Conservation (phyloP, 2,797 vertebrate genomes). For the Tiaroga cobitis region DNA sequence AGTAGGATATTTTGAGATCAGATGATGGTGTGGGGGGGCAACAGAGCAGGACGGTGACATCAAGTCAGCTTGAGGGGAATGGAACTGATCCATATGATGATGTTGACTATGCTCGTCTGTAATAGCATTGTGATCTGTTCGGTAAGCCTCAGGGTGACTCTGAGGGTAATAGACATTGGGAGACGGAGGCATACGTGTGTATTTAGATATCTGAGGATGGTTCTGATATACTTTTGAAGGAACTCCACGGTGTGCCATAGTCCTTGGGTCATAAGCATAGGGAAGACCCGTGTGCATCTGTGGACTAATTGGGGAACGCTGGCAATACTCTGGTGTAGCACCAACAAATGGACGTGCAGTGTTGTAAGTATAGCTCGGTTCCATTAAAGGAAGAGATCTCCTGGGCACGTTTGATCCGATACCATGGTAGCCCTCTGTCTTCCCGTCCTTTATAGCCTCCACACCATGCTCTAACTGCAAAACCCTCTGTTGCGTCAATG, state of each 20-base stretch:
- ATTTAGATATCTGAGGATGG: conserved; percentile 73
- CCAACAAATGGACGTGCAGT: conserved; percentile 62
- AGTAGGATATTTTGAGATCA: conserved; percentile 64
- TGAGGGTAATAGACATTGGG: conserved; percentile 77
- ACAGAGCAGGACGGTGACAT: conserved; percentile 65
- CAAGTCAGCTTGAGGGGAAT: conserved; percentile 63
- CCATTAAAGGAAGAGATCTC: conserved; percentile 65
- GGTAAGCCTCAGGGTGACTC: conserved; percentile 66
- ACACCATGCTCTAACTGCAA: conserved; percentile 66
- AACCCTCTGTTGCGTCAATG: conserved; percentile 67
- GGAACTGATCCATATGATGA: conserved; percentile 65
- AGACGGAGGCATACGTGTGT: conserved; percentile 75
- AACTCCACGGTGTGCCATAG: conserved; percentile 65
- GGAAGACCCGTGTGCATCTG: conserved; percentile 70
- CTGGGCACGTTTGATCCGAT: conserved; percentile 59
- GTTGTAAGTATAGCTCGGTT: conserved; percentile 72
- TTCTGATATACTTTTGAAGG: conserved; percentile 75
- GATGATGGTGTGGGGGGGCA: conserved; percentile 63
- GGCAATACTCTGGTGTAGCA: conserved; percentile 70
- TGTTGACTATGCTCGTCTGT: conserved; percentile 62
- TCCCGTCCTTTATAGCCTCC: conserved; percentile 66
- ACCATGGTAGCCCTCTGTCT: conserved; percentile 62
- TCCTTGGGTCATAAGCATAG: conserved; percentile 73
- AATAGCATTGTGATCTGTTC: conserved; percentile 65
- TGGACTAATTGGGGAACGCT: conserved; percentile 68